Evolutionary conservation across 2,797 vertebrate genomes (phyloP).

Genomic region (Jordanella pulchra): DNA sequence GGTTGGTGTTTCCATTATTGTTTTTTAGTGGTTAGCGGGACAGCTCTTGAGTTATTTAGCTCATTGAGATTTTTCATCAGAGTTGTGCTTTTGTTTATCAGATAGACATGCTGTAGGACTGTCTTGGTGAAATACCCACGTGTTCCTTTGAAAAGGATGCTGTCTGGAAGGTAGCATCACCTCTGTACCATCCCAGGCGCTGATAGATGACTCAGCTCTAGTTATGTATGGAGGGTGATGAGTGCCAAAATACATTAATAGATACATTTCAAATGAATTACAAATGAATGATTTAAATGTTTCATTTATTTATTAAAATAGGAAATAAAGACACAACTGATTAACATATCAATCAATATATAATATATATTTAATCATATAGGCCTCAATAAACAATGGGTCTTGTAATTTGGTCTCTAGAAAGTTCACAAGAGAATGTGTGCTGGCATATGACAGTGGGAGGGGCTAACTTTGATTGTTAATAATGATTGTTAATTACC

Average conservation of each 20-base stretch:
- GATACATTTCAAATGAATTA: no score
- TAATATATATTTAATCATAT: no score
- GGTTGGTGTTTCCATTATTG: neutral
- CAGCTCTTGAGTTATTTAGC: neutral
- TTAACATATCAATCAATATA: no score
- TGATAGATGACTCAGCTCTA: neutral
- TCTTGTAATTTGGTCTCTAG: no score
- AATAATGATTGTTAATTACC: neutral
- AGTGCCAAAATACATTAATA: no score
- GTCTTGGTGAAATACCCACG: neutral
- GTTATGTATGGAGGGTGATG: neutral
- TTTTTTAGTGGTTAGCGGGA: neutral
- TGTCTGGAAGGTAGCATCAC: neutral
- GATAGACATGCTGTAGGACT: neutral
- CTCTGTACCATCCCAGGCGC: neutral
- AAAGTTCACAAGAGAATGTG: no score
- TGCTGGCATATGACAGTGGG: no score
- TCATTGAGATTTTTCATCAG: neutral
- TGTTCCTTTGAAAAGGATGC: neutral
- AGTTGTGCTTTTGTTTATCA: neutral
- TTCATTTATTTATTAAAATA: no score
- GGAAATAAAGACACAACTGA: no score
- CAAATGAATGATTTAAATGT: no score
- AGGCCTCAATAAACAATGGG: no score
- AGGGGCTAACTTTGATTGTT: no score